Evolutionary conservation across 2,113 vertebrate species (phyloP), one percentile per base, ranked within the genome.

Genomic region (Lepus timidus): DNA sequence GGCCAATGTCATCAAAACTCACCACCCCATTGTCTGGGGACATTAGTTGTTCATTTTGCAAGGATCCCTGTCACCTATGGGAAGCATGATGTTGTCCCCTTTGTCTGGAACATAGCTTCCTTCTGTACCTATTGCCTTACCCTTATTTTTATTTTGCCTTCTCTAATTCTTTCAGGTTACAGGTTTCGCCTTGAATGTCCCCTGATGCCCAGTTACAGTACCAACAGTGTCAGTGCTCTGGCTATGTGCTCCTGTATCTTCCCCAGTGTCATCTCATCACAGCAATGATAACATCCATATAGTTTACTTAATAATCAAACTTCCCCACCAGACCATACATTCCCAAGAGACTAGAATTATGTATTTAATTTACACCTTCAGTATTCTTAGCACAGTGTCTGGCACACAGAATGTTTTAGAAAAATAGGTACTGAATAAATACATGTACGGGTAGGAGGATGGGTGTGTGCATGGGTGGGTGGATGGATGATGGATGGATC

Each of bases 371-470:
- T 27, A 84, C 25, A 36, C 23, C 55, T 52, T 49, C 44, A 58
- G 58, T 75, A 20, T 51, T 44, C 44, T 94, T 31, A 89, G 25
- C 12, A 78, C 25, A 49, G 11, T 16, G 19, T 58, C 52, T 58
- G 62, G 44, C 33, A 87, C 20, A 55, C 1, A 44, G 1, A 3
- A 51, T 1, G 11, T 62, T 80, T 84, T 6, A 13, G 6, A 75
- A 71, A 88, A 89, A 39, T 39, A 86, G 51, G 84, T 90, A 61
- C 64, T 89, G 55, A 80, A 92, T 9, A 74, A 82, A 90, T 65
- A 64, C 51, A 78, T 76, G 84, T 82, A 65, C 61, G 39, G 16
- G 58, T 90, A 33, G 11, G 36, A 64, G 33, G 19, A 29, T 64
- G 11, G 52, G 44, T 44, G 6, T 44, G 31, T 79, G 78, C 9